Conservation (phyloP, 2,113 vertebrate species). For the Chionis minor region DNA sequence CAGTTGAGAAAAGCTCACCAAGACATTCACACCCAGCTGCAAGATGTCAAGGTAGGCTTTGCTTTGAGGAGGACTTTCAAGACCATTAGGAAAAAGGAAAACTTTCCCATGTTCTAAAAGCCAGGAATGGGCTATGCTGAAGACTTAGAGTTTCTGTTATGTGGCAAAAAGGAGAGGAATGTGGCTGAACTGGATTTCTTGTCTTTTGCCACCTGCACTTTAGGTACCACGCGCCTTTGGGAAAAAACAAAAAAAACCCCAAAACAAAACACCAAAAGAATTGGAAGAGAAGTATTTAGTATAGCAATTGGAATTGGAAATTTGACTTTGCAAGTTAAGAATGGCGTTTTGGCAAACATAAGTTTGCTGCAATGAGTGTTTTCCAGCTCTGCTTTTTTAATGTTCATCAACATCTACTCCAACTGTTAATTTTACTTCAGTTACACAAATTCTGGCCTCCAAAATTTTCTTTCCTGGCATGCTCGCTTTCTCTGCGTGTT, state of each 20-base stretch:
- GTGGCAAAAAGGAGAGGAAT: background rate
- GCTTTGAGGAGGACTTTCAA: background rate
- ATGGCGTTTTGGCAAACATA: background rate
- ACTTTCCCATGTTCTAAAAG: background rate
- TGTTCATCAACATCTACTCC: background rate
- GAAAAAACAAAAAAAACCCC: background rate
- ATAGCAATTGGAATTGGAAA: background rate
- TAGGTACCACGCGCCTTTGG: background rate
- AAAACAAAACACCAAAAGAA: background rate
- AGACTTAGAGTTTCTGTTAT: background rate
- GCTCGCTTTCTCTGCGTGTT: background rate
- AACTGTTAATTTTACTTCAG: background rate
- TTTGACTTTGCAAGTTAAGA: background rate
- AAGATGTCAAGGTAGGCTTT: slow-evolving; percentile 88
- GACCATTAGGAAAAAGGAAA: background rate
- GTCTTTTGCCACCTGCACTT: background rate
- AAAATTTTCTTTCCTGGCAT: background rate
- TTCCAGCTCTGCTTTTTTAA: background rate
- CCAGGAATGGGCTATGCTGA: background rate
- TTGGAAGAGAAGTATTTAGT: background rate
- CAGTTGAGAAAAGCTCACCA: slow-evolving; percentile 94
- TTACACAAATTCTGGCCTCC: background rate
- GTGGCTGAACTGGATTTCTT: background rate
- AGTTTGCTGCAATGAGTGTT: background rate
- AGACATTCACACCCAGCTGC: slow-evolving; percentile 91